A percentile compares a stretch with the other conserved stretches of the same genome.
These are phyloP conservation scores for Rhopalosiphum padi DNA, from an alignment of 1,140 invertebrate species.

Conservation along the genomic window DNA sequence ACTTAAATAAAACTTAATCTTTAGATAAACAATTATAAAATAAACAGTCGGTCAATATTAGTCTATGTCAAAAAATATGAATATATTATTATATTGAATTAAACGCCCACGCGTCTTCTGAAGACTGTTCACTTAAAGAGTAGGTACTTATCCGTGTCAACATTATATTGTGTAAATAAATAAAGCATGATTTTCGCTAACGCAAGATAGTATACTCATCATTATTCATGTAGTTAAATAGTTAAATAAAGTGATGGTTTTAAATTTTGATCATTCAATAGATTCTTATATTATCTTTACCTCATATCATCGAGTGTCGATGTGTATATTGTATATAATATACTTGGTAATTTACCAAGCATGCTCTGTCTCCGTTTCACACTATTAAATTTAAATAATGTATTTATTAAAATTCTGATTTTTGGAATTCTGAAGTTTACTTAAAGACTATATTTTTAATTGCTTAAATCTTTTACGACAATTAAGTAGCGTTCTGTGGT, in stretches of 20 bases:
- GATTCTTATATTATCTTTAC: not conserved
- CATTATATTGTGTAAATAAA: slow-evolving; percentile 15
- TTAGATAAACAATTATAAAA: not conserved
- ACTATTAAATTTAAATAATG: not conserved
- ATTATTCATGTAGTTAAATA: not conserved
- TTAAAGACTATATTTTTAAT: not conserved
- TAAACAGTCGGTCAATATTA: not conserved
- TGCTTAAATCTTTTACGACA: not conserved
- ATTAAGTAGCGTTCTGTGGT: not conserved
- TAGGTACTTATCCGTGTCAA: not conserved
- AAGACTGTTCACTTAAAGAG: not conserved
- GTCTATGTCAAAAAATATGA: not conserved
- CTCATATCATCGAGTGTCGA: not conserved
- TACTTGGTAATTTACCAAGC: not conserved
- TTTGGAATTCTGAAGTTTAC: too few species aligned
- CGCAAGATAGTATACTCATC: not conserved
- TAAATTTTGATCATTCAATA: not conserved
- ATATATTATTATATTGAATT: not conserved
- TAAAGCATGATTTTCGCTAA: not conserved
- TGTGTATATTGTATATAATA: not conserved
- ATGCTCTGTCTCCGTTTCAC: not conserved
- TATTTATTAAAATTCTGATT: not conserved
- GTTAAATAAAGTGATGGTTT: not conserved
- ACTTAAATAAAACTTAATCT: not conserved
- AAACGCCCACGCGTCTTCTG: not conserved